Evolutionary conservation across 2,888 invertebrate species (phyloP), one percentile per base, ranked within the genome.

Genomic region (Neelides folsomi): DNA sequence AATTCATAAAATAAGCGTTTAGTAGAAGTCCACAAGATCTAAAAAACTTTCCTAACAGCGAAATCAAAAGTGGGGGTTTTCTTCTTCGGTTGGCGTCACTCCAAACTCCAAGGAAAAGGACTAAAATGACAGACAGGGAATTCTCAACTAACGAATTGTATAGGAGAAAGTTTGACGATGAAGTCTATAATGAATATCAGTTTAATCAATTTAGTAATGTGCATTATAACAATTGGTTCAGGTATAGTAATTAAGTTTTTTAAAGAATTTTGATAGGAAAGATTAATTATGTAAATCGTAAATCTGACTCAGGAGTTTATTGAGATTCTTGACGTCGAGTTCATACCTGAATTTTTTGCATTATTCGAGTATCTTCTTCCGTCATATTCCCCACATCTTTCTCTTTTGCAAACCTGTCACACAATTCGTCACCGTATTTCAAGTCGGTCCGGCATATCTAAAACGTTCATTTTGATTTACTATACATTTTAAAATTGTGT

Each of bases 91-190:
- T 45, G 1, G 56, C 52, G 42, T 64, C 64, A 48, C 64, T 64
- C 64, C 64, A 64, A 9, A 64, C 62, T 16, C 64, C 64, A 4
- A 64, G 58, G 49, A 63, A 62, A n/a, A 64, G 49, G n/a, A 64
- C 64, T 12, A 64, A 57, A 20, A 64, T 27, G 0, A 64, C 64
- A 8, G 64, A 62, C 1, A 64, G 46, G 15, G 61, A 63, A 42
- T 64, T 64, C 51, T 64, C 64, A 2, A 64, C 64, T n/a, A 64
- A 42, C 4, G 62, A 59, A 42, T 63, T 63, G 54, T 60, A 64
- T 8, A 64, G 48, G 15, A 64, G 56, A 43, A 62, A 64, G 16
- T 40, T 53, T 1, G 62, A 57, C 1, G 64, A 64, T 10, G 57
- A 48, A 46, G 56, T 56, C 62, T 64, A 38, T 8, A 54, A 45